Evolutionary conservation across 1,140 invertebrate species (phyloP), one percentile per base, ranked within the genome.

Genomic region (Eciton burchellii): DNA sequence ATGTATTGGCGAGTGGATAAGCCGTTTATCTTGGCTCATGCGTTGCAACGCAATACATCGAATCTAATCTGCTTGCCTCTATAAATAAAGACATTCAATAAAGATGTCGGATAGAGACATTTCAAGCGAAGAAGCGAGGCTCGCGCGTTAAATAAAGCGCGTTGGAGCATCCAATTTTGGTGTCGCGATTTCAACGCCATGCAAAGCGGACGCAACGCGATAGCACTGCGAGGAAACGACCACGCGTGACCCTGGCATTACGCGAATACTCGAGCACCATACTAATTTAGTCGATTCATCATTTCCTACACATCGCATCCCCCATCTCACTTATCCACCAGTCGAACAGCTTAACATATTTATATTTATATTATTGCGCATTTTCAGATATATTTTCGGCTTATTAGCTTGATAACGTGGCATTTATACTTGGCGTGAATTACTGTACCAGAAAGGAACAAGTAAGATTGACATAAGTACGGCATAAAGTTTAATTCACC

Each of bases 221-320:
- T 74, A 60, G 82, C 62, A 16, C 54, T 12, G 8, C 12, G 41
- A 86, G 68, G 83, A 86, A 86, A 86, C 83, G 84, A 82, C 76
- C 70, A 85, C 83, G 76, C 83, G 57, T 12, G 77, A 86, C 76
- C 77, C 77, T 86, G 83, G 77, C 76, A 82, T 86, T 86, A 82
- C 54, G 62, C 21, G 52, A 74, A 81, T 81, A 24, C 9, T 49
- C 54, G 6, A n/a, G 1, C 43, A 60, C 43, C 49, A 29, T 49
- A 60, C 45, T 74, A 82, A 82, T 76, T 82, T 56, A 24, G 66
- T 72, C 66, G 71, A 76, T 76, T 76, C 35, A 82, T 82, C 57
- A 76, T 74, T 82, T 16, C 24, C 59, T 79, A 57, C 35, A 43
- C 21, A n/a, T 29, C 65, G 21, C 35, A 35, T 43, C 26, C 41